phyloP scores from a whole-genome alignment of 92 coral and sea anemone genomes.

The Isaurus tuberculatus region DNA sequence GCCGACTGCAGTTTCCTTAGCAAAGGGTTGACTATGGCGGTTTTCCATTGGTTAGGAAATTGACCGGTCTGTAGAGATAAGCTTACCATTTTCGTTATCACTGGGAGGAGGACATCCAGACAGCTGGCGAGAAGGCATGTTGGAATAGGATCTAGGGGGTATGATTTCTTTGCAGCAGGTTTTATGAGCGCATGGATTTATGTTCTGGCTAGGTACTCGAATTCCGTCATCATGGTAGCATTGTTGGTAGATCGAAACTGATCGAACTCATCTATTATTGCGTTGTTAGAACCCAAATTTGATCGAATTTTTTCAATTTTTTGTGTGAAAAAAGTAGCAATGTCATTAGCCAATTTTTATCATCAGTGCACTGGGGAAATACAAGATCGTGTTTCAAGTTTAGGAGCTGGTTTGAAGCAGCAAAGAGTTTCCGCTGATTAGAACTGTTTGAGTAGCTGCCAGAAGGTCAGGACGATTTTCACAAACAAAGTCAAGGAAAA shows the following conservation, averaged over 20 bases:
- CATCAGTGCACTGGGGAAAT: too few relatives aligned
- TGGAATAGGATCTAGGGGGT: conserved; percentile 1
- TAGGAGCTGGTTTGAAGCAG: background rate
- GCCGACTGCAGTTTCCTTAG: background rate
- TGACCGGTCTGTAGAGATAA: background rate
- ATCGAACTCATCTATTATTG: background rate
- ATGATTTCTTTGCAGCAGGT: background rate
- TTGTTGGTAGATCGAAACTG: conserved; percentile 3
- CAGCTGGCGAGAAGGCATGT: background rate
- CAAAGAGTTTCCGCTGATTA: too few relatives aligned
- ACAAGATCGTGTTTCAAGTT: background rate
- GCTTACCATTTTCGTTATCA: background rate
- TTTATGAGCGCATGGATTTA: background rate
- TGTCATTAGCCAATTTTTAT: too few relatives aligned
- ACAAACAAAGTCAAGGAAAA: background rate
- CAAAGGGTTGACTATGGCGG: background rate
- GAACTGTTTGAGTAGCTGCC: conserved; percentile 14
- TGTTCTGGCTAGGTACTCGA: background rate
- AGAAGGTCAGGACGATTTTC: background rate
- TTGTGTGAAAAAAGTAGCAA: conserved; percentile 10
- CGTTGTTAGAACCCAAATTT: background rate
- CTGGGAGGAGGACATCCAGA: background rate
- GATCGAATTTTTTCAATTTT: background rate
- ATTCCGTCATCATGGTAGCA: background rate
- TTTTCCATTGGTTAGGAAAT: background rate